A percentile compares a stretch with the other conserved stretches of the same genome.
Conservation (phyloP, 2,113 vertebrate genomes). For the Oreamnos americanus region DNA sequence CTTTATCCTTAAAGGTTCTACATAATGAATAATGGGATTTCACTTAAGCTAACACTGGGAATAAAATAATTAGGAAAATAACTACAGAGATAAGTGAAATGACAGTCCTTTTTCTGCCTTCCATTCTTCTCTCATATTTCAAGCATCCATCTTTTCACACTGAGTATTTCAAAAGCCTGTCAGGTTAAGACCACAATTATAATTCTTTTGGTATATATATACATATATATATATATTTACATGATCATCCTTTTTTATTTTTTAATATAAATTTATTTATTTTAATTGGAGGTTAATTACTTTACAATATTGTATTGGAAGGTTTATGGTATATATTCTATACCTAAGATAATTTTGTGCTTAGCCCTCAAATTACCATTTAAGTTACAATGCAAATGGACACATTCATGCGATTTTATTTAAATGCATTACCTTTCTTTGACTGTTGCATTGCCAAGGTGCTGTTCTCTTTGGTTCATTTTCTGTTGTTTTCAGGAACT, state of each 20-base stretch:
- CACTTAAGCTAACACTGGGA: not conserved
- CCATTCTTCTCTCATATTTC: not conserved
- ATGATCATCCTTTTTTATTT: too few species aligned
- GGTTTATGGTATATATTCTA: slow-evolving; percentile 20
- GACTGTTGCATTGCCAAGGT: slow-evolving; percentile 16
- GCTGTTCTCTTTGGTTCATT: not conserved
- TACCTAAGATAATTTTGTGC: slow-evolving; percentile 29
- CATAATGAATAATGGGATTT: not conserved
- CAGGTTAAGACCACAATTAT: not conserved
- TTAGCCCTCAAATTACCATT: slow-evolving; percentile 60
- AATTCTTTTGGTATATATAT: slow-evolving; percentile 33
- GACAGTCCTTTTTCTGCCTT: not conserved
- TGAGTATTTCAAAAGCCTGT: not conserved
- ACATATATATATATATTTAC: not conserved
- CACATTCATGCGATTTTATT: slow-evolving; percentile 30
- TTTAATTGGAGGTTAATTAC: too few species aligned
- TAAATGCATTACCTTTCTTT: not conserved
- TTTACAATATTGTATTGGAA: not conserved
- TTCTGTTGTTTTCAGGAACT: slow-evolving; percentile 9
- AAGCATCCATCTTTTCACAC: not conserved
- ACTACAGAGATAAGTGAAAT: not conserved
- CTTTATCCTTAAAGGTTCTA: slow-evolving; percentile 15
- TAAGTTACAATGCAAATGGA: slow-evolving; percentile 60
- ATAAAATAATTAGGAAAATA: not conserved
- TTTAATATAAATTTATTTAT: too few species aligned